These are phyloP conservation scores for Zalophus californianus DNA, from an alignment of 2,797 vertebrate species.

Conservation along the genomic window DNA sequence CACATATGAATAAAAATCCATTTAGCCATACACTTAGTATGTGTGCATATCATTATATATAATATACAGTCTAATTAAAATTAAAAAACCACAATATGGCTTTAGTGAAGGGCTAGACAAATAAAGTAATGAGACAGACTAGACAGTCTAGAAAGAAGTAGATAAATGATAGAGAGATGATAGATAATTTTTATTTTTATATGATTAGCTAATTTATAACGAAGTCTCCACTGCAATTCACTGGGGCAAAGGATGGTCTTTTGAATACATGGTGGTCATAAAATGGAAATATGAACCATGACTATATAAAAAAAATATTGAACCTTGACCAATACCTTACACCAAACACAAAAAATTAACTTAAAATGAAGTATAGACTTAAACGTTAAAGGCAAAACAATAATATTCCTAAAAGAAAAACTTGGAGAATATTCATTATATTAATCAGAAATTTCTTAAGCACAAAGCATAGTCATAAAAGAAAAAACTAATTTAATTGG, in stretches of 20 bases:
- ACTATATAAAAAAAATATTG: background rate
- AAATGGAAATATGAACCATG: conserved; percentile 15
- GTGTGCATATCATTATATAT: background rate
- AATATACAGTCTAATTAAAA: background rate
- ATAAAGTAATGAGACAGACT: background rate
- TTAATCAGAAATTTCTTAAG: conserved; percentile 35
- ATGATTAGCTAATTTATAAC: background rate
- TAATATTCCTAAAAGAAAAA: conserved; percentile 27
- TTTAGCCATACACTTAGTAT: background rate
- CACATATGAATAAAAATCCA: background rate
- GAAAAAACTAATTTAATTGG: background rate
- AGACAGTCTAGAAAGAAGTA: background rate
- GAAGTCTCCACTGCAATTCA: background rate
- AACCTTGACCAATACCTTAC: background rate
- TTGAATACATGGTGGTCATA: background rate
- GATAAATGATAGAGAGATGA: background rate
- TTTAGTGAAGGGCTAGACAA: background rate
- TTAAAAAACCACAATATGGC: background rate
- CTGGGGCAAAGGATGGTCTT: background rate
- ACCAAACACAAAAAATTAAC: background rate
- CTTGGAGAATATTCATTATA: background rate
- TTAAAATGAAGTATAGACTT: background rate
- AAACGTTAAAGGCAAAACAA: conserved; percentile 28
- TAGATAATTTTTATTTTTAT: background rate
- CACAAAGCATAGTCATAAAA: background rate